Base-by-base conservation (phyloP, 2,113 vertebrate species). In the Gobius niger region DNA sequence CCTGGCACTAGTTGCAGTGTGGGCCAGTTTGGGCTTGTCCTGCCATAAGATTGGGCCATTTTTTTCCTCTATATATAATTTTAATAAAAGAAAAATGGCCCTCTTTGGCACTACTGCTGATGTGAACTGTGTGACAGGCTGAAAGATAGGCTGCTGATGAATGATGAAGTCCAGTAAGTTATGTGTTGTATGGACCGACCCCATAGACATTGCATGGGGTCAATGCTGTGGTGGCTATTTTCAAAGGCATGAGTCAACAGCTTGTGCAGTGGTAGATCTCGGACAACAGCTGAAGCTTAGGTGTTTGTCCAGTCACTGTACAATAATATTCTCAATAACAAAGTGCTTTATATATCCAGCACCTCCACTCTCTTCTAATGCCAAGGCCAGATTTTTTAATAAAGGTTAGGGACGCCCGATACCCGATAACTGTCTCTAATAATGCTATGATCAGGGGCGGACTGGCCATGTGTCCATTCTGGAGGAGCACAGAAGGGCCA, bases 271-370 rank as follows among this genome's bases (percentile, higher is more conserved):
- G 47, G 40, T n/a, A 57, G 56, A 63, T 53, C 40, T 59, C 7
- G 65, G 77, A 71, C 70, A 83, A 65, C 86, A 82, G 85, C 87
- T 85, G 81, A 79, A 76, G 85, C 59, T 82, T 78, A 74, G 42
- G 12, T 66, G 65, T 73, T 24, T 47, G 14, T 70, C 41, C 34
- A 14, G 52, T 47, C 34, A 1, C 56, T 15, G 16, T 56, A 60
- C 53, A 73, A 50, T 65, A 63, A 16, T 7, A 5, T 49, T n/a
- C 52, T 19, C 50, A 64, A 53, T 65, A 54, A 46, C 41, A 72
- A 8, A 46, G 11, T 10, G 7, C 16, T 60, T 24, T 60, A 63
- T 9, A 70, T 44, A 2, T 41, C 14, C 9, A 41, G 0, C 13
- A 42, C 14, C 57, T 60, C 14, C 1, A 9, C 34, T 42, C 9